Conservation (phyloP, 2,797 vertebrate genomes). For the Coregonus ussuriensis region DNA sequence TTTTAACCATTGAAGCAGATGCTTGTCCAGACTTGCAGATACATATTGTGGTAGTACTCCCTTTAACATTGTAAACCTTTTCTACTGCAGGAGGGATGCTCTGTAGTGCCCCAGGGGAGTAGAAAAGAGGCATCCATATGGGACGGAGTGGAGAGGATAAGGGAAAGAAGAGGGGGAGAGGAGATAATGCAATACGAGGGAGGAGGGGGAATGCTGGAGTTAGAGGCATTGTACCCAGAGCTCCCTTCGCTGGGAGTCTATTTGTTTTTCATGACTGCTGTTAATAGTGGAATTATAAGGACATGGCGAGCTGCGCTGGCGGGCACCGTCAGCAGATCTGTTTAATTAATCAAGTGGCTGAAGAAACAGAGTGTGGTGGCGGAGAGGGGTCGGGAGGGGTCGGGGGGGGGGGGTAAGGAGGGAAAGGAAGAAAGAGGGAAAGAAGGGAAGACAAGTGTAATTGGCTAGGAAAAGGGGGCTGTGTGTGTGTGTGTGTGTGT, state of each 20-base stretch:
- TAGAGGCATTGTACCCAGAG: neutral
- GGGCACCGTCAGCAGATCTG: slow-evolving; percentile 50
- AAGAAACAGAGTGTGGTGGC: slow-evolving; percentile 29
- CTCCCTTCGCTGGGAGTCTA: slow-evolving; percentile 25
- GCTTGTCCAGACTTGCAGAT: too few species aligned
- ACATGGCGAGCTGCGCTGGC: slow-evolving; percentile 35
- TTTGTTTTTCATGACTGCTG: slow-evolving; percentile 53
- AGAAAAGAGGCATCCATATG: neutral
- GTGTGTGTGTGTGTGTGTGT: slow-evolving; percentile 29
- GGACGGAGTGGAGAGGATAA: neutral
- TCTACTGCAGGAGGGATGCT: too few species aligned
- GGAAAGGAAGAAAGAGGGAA: neutral
- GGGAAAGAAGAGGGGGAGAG: neutral
- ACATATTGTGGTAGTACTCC: too few species aligned
- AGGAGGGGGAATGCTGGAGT: neutral
- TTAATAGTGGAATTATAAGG: slow-evolving; percentile 55
- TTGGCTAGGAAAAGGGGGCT: too few species aligned
- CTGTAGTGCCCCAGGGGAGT: neutral
- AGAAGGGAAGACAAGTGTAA: neutral
- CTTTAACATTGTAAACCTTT: too few species aligned
- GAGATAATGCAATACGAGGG: neutral
- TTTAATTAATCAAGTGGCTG: slow-evolving; percentile 64
- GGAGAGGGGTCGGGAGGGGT: neutral
- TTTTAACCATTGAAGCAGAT: too few species aligned
- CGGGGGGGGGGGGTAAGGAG: neutral